Evolutionary conservation across 2,888 invertebrate genomes (phyloP), one percentile per base, ranked within the genome.

Genomic region (Scaeva pyrastri): DNA sequence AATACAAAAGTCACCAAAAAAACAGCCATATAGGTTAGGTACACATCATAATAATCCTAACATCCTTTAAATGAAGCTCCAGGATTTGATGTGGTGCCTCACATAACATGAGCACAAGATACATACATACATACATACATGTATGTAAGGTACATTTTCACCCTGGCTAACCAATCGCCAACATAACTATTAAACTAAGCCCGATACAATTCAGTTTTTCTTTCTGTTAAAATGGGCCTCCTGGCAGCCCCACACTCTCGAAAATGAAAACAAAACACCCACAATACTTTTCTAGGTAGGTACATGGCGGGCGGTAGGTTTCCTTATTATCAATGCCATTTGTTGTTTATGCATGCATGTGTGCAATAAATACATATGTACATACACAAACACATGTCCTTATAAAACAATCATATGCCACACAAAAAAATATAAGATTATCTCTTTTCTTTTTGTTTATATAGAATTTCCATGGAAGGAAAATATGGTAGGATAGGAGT

Each of bases 161-260:
- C 12, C 48, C 19, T 19, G 10, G 16, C 19, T 11, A 16, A 21
- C 48, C 48, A 48, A 58, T 19, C 36, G 7, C 39, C 19, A 36
- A 64, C 56, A 56, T 41, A 12, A 48, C 36, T 70, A 79, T 23
- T 66, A n/a, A n/a, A 39, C 21, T 56, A 52, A 55, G 52, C 52
- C 72, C 82, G 68, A 83, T 83, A 78, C 82, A 83, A 83, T 83
- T 45, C 72, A 48, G 77, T 76, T 50, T 7, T 77, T 64, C 7
- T 41, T 58, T 82, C 72, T 82, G 66, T 64, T 77, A 2, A 43
- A 64, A 11, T 45, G n/a, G n/a, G 12, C 0, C 16, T 41, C 11
- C 12, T 2, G 16, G 11, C 16, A 10, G 11, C 12, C 8, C 14
- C 14, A 7, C 19, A 39, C 14, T 14, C 39, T 19, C 12, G 12